A percentile compares a stretch with the other conserved stretches of the same genome.
phyloP scores from a whole-genome alignment of 1,140 invertebrate species.

The Drosophila carrolli region DNA sequence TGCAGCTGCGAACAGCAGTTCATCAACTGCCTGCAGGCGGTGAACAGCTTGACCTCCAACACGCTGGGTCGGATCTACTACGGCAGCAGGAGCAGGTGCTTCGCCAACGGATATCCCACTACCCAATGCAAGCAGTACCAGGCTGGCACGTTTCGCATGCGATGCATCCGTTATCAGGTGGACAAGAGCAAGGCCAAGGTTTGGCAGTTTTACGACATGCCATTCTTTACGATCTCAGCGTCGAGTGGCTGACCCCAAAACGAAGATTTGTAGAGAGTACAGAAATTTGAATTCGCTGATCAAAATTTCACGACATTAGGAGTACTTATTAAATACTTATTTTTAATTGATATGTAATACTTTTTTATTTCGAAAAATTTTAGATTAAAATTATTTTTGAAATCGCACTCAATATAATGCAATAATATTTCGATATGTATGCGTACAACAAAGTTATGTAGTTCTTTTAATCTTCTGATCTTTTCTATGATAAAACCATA shows the following conservation, averaged over 20 bases:
- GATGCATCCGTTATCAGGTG: constrained; percentile 86
- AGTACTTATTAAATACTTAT: too few relatives aligned
- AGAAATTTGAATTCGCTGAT: too few relatives aligned
- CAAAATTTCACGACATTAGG: too few relatives aligned
- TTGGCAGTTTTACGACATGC: constrained; percentile 88
- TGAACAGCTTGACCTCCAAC: constrained; percentile 85
- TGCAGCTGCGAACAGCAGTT: constrained; percentile 90
- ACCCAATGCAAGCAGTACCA: constrained; percentile 85
- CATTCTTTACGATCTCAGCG: constrained; percentile 72
- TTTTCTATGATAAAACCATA: too few relatives aligned
- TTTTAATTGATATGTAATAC: too few relatives aligned
- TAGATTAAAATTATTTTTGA: too few relatives aligned
- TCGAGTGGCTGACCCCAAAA: constrained; percentile 26
- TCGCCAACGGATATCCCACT: constrained; percentile 88
- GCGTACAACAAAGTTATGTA: too few relatives aligned
- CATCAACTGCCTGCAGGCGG: constrained; percentile 87
- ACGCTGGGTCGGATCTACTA: constrained; percentile 89
- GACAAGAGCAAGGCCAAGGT: constrained; percentile 84
- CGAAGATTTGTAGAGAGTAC: constrained; percentile 6
- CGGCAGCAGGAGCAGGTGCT: constrained; percentile 88
- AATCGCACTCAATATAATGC: too few relatives aligned
- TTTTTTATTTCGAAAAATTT: too few relatives aligned
- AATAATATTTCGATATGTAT: too few relatives aligned
- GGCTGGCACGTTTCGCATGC: constrained; percentile 70
- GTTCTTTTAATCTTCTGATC: too few relatives aligned